Percentiles rank a stretch among this genome's conserved stretches.
phyloP scores from a whole-genome alignment of 2,113 vertebrate genomes.

The Lamprologus sp. region DNA sequence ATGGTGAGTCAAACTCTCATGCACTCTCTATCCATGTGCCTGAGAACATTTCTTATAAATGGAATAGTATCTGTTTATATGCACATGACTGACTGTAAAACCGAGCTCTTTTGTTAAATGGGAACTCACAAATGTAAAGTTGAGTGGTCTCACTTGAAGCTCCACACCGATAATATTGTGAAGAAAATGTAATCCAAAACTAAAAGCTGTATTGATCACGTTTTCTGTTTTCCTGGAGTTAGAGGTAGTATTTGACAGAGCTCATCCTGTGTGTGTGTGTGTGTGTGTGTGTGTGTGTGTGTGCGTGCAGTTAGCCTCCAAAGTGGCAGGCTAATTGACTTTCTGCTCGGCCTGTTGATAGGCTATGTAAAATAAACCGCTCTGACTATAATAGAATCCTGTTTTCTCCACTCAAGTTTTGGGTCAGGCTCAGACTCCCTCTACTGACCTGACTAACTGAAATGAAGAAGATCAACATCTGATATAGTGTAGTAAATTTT shows the following conservation, averaged over 20 bases:
- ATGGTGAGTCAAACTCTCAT: constrained; percentile 17
- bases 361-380: constrained; percentile 53
- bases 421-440: not conserved
- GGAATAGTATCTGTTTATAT: not conserved
- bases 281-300: not conserved
- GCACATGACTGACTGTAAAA: not conserved
- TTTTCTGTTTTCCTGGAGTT: not conserved
- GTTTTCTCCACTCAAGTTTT: constrained; percentile 18
- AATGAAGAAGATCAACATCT: constrained; percentile 19
- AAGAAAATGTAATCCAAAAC: constrained; percentile 35
- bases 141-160: not conserved
- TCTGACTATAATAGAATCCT: constrained; percentile 6
- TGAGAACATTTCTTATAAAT: not conserved
- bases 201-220: constrained; percentile 46
- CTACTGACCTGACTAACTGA: not conserved
- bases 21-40: not conserved
- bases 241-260: not conserved
- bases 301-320: constrained; percentile 13
- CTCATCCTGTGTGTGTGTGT: not conserved
- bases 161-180: not conserved
- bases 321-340: constrained; percentile 58
- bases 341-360: constrained; percentile 26
- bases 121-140: not conserved
- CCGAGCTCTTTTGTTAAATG: not conserved
- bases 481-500: not conserved